These are phyloP conservation scores for Luidia sarsii DNA, from an alignment of 53 echinoderm and acorn worm genomes.

Conservation along the genomic window DNA sequence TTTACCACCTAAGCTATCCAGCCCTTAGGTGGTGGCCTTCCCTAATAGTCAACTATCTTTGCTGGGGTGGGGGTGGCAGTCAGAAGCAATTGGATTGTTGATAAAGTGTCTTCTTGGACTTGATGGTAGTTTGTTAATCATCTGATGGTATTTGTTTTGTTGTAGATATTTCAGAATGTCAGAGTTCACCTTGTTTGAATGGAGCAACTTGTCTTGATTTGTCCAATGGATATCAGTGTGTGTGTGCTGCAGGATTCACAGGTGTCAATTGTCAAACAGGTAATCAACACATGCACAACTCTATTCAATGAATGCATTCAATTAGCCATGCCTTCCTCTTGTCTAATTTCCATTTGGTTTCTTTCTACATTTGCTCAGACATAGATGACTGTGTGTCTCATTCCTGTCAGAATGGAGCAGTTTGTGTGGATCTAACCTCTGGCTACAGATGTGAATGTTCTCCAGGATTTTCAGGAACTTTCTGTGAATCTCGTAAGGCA, in stretches of 20 bases:
- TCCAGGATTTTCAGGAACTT: slow-evolving; percentile 21
- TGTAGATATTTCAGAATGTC: slow-evolving; percentile 5
- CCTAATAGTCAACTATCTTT: too few species aligned
- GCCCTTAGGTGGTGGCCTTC: too few species aligned
- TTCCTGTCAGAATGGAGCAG: slow-evolving; percentile 43
- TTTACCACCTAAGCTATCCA: too few species aligned
- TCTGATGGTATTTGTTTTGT: background rate
- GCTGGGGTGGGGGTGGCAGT: too few species aligned
- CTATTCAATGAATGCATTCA: too few species aligned
- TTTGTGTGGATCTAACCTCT: slow-evolving; percentile 17
- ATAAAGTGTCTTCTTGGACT: too few species aligned
- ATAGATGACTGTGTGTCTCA: slow-evolving; percentile 20
- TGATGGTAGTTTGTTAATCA: too few species aligned
- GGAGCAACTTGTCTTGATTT: slow-evolving; percentile 43
- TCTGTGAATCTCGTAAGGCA: slow-evolving; percentile 24
- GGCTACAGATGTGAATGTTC: slow-evolving; percentile 39
- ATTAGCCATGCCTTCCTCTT: too few species aligned
- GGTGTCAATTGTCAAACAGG: slow-evolving; percentile 37
- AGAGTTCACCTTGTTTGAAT: slow-evolving; percentile 22
- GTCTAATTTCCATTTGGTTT: too few species aligned
- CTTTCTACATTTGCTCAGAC: slow-evolving; percentile 4
- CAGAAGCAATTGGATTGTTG: too few species aligned
- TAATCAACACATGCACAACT: background rate
- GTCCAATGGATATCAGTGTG: slow-evolving; percentile 21
- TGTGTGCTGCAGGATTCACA: slow-evolving; percentile 25